Percentiles rank a stretch among this genome's conserved stretches.
Evolutionary conservation across 2,113 vertebrate genomes (phyloP).

Genomic region (Austrofundulus limnaeus): DNA sequence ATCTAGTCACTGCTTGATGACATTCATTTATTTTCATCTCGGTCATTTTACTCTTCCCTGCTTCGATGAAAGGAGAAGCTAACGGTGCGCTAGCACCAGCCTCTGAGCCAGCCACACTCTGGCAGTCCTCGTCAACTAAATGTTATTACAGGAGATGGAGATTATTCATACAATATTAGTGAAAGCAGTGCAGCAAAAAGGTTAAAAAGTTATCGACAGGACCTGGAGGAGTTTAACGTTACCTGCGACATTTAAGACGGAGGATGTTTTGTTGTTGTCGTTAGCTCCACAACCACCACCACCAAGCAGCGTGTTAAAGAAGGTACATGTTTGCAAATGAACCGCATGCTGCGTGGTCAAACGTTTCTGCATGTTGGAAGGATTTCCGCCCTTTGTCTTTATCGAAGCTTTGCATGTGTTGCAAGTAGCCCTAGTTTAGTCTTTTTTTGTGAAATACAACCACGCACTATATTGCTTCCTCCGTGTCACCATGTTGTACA

Average conservation of each 20-base stretch:
- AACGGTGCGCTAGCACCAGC: neutral
- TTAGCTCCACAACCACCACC: neutral
- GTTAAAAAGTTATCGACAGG: neutral
- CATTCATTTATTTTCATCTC: neutral
- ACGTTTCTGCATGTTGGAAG: neutral
- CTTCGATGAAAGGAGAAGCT: neutral
- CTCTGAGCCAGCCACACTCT: neutral
- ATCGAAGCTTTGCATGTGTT: constrained; percentile 1
- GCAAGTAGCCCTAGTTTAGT: neutral
- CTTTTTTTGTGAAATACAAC: neutral
- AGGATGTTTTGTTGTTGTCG: neutral
- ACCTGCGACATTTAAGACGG: neutral
- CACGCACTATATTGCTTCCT: neutral
- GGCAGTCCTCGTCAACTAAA: neutral
- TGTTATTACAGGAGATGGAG: neutral
- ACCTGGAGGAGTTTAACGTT: constrained; percentile 1
- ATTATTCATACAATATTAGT: neutral
- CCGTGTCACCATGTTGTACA: neutral
- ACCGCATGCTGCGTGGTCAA: neutral
- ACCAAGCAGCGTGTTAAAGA: neutral
- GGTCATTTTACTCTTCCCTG: neutral
- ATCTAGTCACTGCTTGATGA: neutral
- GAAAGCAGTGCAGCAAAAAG: neutral
- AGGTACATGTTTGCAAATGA: neutral
- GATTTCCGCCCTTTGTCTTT: constrained; percentile 5